phyloP scores from a whole-genome alignment of 1,140 invertebrate species.

The Daktulosphaira vitifoliae region DNA sequence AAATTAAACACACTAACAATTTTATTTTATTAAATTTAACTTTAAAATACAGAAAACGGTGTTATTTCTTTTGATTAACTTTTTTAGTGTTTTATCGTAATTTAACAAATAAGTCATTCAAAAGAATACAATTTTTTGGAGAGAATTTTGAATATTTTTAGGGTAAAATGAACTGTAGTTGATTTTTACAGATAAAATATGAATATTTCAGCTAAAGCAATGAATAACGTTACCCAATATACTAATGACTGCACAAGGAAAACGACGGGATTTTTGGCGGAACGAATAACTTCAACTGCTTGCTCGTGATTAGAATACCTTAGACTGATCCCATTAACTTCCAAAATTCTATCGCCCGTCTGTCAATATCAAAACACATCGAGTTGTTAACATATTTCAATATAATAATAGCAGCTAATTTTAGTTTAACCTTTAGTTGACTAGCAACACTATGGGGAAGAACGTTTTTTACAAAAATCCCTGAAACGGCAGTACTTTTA shows the following conservation, averaged over 20 bases:
- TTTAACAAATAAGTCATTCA: too few species aligned
- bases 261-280: conserved; percentile 77
- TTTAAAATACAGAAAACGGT: too few species aligned
- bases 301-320: conserved; percentile 83
- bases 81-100: too few species aligned
- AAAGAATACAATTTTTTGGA: too few species aligned
- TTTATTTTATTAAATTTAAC: too few species aligned
- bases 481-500: conserved; percentile 56
- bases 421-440: conserved; percentile 74
- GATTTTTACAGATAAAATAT: too few species aligned
- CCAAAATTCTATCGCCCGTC: conserved; percentile 80
- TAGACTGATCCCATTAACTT: conserved; percentile 89
- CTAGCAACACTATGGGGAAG: conserved; percentile 91
- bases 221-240: conserved; percentile 69
- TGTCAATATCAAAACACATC: conserved; percentile 43
- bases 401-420: conserved; percentile 45
- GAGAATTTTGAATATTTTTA: too few species aligned
- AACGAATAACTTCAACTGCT: conserved; percentile 92
- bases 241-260: conserved; percentile 89
- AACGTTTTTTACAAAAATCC: conserved; percentile 98
- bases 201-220: too few species aligned
- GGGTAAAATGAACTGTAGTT: too few species aligned
- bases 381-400: conserved; percentile 35
- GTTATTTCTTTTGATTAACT: too few species aligned
- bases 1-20: too few species aligned